Evolutionary conservation across 2,888 invertebrate species (phyloP), one percentile per base, ranked within the genome.

Genomic region (Drosophila neonasuta): DNA sequence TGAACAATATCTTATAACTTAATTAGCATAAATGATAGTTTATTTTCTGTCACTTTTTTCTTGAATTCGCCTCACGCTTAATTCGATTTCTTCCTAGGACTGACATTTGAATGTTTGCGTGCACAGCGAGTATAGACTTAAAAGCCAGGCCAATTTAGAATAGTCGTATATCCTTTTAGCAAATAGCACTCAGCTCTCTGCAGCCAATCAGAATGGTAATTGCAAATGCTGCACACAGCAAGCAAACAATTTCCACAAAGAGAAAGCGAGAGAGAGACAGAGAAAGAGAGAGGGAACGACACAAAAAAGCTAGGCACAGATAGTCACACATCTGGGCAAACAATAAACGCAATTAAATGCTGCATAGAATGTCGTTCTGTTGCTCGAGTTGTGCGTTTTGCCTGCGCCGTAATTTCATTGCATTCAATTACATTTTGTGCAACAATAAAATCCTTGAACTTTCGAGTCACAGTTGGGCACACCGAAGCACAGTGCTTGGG

Each of bases 381-480:
- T 56, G 29, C 45, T 45, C 30, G 51, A 13, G 51, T 50, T 49
- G 44, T 73, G 58, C 49, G 11, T 56, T 68, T 41, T 52, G 64
- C 34, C 49, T 59, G 52, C 24, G 41, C 32, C 51, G 78, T 68
- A 73, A 68, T 80, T 83, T 68, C 62, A 78, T 80, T 76, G 86
- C 76, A 86, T 81, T 81, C 86, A 86, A 81, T 81, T 81, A 80
- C 84, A 80, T 68, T 68, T 61, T 73, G 73, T 68, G 84, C 84
- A 81, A 86, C 81, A 86, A 81, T 78, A 71, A 78, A 83, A 78
- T 86, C 84, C 80, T 81, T 81, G 80, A 81, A 86, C 80, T 80
- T 73, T 67, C 62, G 68, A 65, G 36, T 7, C 50, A 55, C 48
- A 55, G 55, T 45, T 39, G 44, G 34, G 39, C 66, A 75, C 66